Evolutionary conservation across 2,113 vertebrate genomes (phyloP).

Genomic region (Cynocephalus volans): DNA sequence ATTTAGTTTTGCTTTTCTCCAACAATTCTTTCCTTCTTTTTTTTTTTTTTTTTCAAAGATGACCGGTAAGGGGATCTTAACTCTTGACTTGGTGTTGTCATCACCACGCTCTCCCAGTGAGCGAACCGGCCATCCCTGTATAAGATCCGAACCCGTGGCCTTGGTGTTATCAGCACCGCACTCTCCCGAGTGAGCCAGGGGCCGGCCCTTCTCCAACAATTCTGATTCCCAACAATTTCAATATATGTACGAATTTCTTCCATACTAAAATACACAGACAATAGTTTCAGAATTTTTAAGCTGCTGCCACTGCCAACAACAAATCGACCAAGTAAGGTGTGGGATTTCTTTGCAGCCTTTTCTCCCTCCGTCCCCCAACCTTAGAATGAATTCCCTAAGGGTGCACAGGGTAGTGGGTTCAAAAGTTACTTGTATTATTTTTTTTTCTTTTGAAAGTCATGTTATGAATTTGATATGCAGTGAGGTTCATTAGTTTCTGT

Average conservation of each 20-base stretch:
- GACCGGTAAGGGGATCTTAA: too few relatives aligned
- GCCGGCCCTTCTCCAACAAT: neutral
- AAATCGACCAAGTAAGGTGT: neutral
- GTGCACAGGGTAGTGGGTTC: neutral
- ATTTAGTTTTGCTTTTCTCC: neutral
- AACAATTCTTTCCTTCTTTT: neutral
- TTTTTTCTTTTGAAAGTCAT: neutral
- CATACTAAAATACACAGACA: neutral
- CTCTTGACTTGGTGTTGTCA: too few relatives aligned
- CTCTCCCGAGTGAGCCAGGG: too few relatives aligned
- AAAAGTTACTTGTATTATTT: neutral
- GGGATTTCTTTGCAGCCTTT: neutral
- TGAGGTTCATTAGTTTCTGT: slow-evolving; percentile 4
- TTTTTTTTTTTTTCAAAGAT: too few relatives aligned
- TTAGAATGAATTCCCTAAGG: neutral
- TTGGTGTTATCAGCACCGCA: too few relatives aligned
- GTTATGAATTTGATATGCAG: neutral
- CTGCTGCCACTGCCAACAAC: neutral
- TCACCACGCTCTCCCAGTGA: too few relatives aligned
- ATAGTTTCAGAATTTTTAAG: neutral
- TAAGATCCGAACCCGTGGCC: too few relatives aligned
- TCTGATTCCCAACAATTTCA: neutral
- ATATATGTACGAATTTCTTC: neutral
- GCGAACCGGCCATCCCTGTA: too few relatives aligned
- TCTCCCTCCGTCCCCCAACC: neutral